Evolutionary conservation across 2,888 invertebrate genomes (phyloP), one percentile per base, ranked within the genome.

Genomic region (Pardosa pseudoannulata): DNA sequence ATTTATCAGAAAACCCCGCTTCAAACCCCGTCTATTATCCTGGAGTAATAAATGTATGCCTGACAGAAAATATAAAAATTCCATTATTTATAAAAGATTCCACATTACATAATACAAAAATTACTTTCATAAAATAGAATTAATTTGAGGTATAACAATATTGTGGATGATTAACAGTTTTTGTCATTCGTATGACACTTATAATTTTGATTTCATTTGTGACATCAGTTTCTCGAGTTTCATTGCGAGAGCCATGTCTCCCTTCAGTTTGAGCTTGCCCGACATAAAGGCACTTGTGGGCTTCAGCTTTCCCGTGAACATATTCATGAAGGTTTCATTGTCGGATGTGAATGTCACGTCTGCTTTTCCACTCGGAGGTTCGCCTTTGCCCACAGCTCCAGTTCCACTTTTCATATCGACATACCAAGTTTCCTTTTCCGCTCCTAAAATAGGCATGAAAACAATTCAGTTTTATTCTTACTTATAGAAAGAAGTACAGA

Each of bases 281-380:
- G 91, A 90, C 92, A 93, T 92, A 88, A 93, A 93, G 7, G 93
- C 93, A 67, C 90, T 89, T 0, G 93, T 92, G 7, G 93, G 91
- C 83, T 92, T 92, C 28, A 93, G 88, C 80, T 92, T 90, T 36
- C 93, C 93, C 50, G 89, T 89, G 89, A 93, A 92, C 91, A 93
- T 92, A 80, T 91, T 91, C 1, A 90, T 89, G 88, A 93, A 93
- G 80, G 91, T 91, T 1, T 90, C 91, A 16, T 91, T 90, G 67
- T 91, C 91, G 88, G 92, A 89, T 0, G 89, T 90, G 89, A 93
- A 90, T 1, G 90, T 91, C 56, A 91, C 91, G 74, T 92, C 91
- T 19, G 91, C 89, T 31, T 91, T 90, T 5, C 90, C 90, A 5
- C 89, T 86, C 3, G 91, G 89, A 6, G 91, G 89, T 19, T 89